phyloP scores from a whole-genome alignment of 2,888 invertebrate genomes.

The Drosophila niveifrons region DNA sequence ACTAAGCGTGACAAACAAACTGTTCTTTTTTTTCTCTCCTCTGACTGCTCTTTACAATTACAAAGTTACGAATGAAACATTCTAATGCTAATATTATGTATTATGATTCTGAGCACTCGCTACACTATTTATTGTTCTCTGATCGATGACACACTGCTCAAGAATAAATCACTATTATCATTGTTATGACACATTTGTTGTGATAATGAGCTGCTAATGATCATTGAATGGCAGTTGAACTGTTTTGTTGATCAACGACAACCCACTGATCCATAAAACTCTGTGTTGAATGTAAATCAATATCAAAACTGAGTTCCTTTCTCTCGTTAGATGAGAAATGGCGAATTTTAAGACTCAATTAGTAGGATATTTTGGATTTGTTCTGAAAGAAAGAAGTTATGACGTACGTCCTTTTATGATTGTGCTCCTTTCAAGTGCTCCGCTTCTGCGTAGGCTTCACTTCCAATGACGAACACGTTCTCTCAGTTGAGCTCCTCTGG shows the following conservation, averaged over 20 bases:
- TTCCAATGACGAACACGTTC: slow-evolving; percentile 66
- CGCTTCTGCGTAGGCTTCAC: slow-evolving; percentile 57
- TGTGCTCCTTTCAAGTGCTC: slow-evolving; percentile 48
- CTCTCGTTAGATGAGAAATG: slow-evolving; percentile 15
- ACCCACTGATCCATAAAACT: slow-evolving; percentile 53
- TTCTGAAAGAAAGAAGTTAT: slow-evolving; percentile 1
- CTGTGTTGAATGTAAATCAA: slow-evolving; percentile 20
- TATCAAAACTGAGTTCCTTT: slow-evolving; percentile 25
- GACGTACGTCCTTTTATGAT: slow-evolving; percentile 57
- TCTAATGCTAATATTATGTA: slow-evolving; percentile 22
- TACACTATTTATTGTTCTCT: not conserved
- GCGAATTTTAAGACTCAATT: slow-evolving; percentile 25
- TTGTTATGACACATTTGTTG: slow-evolving; percentile 23
- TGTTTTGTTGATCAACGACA: slow-evolving; percentile 7
- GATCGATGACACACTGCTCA: not conserved
- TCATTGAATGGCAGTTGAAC: slow-evolving; percentile 2
- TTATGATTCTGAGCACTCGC: slow-evolving; percentile 13
- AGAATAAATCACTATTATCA: slow-evolving; percentile 8
- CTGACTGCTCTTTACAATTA: slow-evolving; percentile 27
- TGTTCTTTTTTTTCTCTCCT: not conserved
- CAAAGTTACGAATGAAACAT: slow-evolving; percentile 32
- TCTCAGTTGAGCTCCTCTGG: not conserved
- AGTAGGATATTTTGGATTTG: slow-evolving; percentile 17
- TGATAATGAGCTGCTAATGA: slow-evolving; percentile 18
- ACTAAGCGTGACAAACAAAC: slow-evolving; percentile 60